These are phyloP conservation scores for Athripsodes cinereus DNA, from an alignment of 2,888 invertebrate genomes.

Conservation along the genomic window DNA sequence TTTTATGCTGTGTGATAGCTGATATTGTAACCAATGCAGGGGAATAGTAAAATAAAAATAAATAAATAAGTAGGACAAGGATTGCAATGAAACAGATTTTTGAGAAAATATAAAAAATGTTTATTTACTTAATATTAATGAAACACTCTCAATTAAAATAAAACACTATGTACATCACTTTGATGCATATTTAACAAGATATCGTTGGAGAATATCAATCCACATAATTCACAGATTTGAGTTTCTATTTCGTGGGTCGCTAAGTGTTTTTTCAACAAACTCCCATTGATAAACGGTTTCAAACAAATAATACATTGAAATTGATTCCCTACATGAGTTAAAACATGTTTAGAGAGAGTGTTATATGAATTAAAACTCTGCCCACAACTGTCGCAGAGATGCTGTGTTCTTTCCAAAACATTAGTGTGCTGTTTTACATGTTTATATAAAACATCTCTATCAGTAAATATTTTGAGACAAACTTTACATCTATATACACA, in stretches of 20 bases:
- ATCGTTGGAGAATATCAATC: conserved; percentile 28
- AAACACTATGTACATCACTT: conserved; percentile 6
- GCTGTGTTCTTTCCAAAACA: conserved; percentile 32
- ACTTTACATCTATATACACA: conserved; percentile 45
- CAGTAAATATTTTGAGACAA: conserved; percentile 51
- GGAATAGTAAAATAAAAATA: no score
- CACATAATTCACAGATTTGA: conserved; percentile 44
- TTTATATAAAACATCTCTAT: conserved; percentile 50
- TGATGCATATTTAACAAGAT: conserved; percentile 19
- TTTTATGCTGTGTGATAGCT: no score
- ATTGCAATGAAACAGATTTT: no score
- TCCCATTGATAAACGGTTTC: conserved; percentile 32
- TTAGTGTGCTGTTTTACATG: conserved; percentile 50
- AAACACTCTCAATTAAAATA: neutral
- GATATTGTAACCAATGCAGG: no score
- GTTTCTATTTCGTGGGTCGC: conserved; percentile 34
- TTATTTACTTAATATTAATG: no score
- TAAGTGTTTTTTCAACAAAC: conserved; percentile 30
- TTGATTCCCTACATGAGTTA: conserved; percentile 28
- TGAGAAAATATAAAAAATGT: no score
- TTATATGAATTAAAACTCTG: conserved; percentile 38
- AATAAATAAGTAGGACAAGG: no score
- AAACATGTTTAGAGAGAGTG: conserved; percentile 37
- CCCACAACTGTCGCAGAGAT: conserved; percentile 45
- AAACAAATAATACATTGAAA: conserved; percentile 35